phyloP scores from a whole-genome alignment of 2,797 vertebrate genomes.

The Poeciliopsis infans region DNA sequence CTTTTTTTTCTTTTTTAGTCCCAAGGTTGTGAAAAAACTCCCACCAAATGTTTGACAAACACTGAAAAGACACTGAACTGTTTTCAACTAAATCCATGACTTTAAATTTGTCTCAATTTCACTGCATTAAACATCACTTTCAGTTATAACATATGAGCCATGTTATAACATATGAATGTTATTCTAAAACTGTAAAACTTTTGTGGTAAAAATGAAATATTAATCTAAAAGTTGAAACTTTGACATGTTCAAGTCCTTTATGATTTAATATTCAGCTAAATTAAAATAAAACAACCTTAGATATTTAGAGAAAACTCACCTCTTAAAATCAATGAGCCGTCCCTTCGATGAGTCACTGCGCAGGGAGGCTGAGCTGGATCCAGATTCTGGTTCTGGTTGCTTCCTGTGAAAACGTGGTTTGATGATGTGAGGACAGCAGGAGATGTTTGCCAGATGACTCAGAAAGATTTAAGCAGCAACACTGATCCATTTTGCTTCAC shows the following conservation, averaged over 20 bases:
- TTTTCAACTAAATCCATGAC: too few relatives aligned
- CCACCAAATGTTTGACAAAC: too few relatives aligned
- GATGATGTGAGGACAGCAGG: neutral
- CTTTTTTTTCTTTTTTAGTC: too few relatives aligned
- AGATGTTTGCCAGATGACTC: neutral
- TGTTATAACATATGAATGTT: neutral
- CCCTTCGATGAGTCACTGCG: neutral
- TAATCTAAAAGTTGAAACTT: neutral
- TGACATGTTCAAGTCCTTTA: neutral
- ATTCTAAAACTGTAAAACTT: neutral
- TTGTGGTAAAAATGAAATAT: too few relatives aligned
- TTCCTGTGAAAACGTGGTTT: neutral
- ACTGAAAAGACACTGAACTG: too few relatives aligned
- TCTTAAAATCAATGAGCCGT: neutral
- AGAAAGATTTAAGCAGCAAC: neutral
- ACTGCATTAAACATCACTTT: neutral
- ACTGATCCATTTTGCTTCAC: neutral
- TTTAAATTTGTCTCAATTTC: neutral
- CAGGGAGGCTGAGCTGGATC: neutral
- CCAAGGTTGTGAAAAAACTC: too few relatives aligned
- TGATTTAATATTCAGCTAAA: neutral
- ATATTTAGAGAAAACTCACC: neutral
- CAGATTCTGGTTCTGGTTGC: neutral
- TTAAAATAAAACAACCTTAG: neutral
- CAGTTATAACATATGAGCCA: too few relatives aligned